Evolutionary conservation across 1,140 invertebrate genomes (phyloP).

Genomic region (Ceratosolen solmsi): DNA sequence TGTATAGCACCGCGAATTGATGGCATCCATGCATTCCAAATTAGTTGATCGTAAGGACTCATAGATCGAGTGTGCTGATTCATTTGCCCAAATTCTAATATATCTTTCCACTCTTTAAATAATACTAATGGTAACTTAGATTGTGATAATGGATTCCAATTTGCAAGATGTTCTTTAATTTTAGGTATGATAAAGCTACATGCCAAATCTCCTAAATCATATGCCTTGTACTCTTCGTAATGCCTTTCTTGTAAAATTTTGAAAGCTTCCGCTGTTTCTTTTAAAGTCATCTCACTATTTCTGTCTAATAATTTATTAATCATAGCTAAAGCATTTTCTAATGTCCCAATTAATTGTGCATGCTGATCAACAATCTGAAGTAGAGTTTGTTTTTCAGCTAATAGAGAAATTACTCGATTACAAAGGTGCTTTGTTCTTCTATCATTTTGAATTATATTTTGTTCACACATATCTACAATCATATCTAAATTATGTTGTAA

Average conservation of each 20-base stretch:
- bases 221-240: slow-evolving; percentile 78
- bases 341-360: slow-evolving; percentile 80
- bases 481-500: slow-evolving; percentile 93
- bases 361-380: slow-evolving; percentile 83
- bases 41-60: slow-evolving; percentile 84
- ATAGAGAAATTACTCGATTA: slow-evolving; percentile 85
- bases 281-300: slow-evolving; percentile 78
- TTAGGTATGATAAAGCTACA: slow-evolving; percentile 79
- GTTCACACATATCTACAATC: slow-evolving; percentile 93
- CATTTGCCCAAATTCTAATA: slow-evolving; percentile 75
- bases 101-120: slow-evolving; percentile 83
- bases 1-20: slow-evolving; percentile 80
- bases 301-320: slow-evolving; percentile 80
- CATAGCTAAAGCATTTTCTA: slow-evolving; percentile 81
- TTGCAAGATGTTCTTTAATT: slow-evolving; percentile 79
- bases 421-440: slow-evolving; percentile 82
- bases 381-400: slow-evolving; percentile 85
- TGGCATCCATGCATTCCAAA: slow-evolving; percentile 95
- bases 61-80: slow-evolving; percentile 74
- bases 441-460: slow-evolving; percentile 94
- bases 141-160: slow-evolving; percentile 84
- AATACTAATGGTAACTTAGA: slow-evolving; percentile 77
- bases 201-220: slow-evolving; percentile 79
- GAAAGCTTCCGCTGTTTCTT: slow-evolving; percentile 83
- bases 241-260: slow-evolving; percentile 80